phyloP scores from a whole-genome alignment of 1,140 invertebrate genomes.

The Drosophila busckii region DNA sequence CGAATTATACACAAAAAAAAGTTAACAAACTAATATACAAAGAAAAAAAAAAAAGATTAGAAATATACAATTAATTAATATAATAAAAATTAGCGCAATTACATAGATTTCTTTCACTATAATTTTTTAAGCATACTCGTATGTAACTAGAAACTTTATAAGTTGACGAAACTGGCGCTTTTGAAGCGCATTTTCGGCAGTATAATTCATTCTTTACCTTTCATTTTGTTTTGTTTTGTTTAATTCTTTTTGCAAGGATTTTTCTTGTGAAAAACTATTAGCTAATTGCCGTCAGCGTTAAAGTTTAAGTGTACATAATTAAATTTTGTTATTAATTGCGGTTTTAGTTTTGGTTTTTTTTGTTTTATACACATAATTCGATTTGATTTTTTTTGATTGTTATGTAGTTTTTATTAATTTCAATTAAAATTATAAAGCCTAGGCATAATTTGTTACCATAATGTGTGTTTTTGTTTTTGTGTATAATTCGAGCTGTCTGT shows the following conservation, averaged over 20 bases:
- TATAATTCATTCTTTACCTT: conserved; percentile 9
- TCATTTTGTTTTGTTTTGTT: conserved; percentile 7
- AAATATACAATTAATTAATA: conserved; percentile 17
- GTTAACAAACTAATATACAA: conserved; percentile 49
- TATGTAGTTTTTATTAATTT: conserved; percentile 43
- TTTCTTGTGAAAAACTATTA: conserved; percentile 42
- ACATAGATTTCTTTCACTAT: conserved; percentile 43
- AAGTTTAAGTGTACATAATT: conserved; percentile 56
- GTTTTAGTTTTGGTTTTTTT: conserved; percentile 31
- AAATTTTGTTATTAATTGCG: conserved; percentile 34
- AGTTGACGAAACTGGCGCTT: conserved; percentile 38
- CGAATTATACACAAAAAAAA: conserved; percentile 69
- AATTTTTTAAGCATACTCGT: conserved; percentile 38
- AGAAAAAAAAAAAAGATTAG: conserved; percentile 10
- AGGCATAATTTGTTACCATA: conserved; percentile 35
- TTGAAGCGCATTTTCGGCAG: conserved; percentile 44
- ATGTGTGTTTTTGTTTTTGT: conserved; percentile 41
- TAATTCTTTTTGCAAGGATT: conserved; percentile 21
- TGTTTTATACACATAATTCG: conserved; percentile 64
- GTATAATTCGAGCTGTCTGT: conserved; percentile 67
- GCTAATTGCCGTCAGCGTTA: conserved; percentile 39
- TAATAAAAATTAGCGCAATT: conserved; percentile 43
- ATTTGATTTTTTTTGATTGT: conserved; percentile 58
- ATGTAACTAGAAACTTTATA: conserved; percentile 61
- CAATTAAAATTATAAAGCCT: conserved; percentile 69